Base-by-base conservation (phyloP, 2,113 vertebrate species). In the Turnix velox region DNA sequence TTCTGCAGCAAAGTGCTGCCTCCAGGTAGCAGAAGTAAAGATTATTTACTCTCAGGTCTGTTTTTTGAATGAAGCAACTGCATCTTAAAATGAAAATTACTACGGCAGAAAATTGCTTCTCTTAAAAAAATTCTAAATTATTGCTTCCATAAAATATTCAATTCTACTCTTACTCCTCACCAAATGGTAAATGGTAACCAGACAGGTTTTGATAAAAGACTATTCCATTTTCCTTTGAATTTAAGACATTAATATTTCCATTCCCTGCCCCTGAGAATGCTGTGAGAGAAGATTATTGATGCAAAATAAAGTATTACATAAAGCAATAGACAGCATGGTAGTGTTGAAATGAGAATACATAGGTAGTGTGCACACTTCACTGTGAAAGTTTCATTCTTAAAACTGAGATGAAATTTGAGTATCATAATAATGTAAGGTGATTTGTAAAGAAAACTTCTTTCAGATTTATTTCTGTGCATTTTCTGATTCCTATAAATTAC, bases 71-170 rank as follows among this genome's bases (percentile, higher is more conserved):
- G 45, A 87, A 87, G 20, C 8, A 48, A 24, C 28, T 49, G 61
- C 37, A 40, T 82, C 62, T 89, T 61, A 37, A 92, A 93, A 18
- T 54, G 77, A 82, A 31, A 95, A 94, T 90, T 78, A 73, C 18
- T 77, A 75, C 20, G 63, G 23, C 42, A 94, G 12, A 58, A 33
- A 27, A 92, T 85, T 57, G 20, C 67, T 40, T 73, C 94, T 88
- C 69, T 92, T 69, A 93, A 94, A 92, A 87, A 80, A 90, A 85
- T 83, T 94, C 88, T 12, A 93, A 96, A 78, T 89, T 0, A 96
- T 85, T 89, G 54, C 48, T 63, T 18, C 18, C 55, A 83, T 87
- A 87, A 95, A 90, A 95, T 96, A 95, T n/a, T 90, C 63, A 87
- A 77, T 82, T 87, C 59, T 22, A 59, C 27, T 92, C 72, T 86